These are phyloP conservation scores for Meriones unguiculatus DNA, from an alignment of 2,113 vertebrate species.

Conservation along the genomic window DNA sequence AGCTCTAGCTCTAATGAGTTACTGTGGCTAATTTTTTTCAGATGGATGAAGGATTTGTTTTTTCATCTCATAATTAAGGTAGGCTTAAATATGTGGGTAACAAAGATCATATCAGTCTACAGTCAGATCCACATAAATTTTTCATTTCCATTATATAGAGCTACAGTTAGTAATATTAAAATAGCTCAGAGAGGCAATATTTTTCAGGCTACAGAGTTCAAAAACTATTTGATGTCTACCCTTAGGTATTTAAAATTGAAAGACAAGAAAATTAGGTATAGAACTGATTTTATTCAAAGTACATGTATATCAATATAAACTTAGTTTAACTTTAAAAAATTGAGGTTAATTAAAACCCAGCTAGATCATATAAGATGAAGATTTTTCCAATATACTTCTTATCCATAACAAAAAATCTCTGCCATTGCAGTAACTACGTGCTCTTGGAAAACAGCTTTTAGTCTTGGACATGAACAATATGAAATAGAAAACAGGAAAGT, in stretches of 20 bases:
- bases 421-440: not conserved
- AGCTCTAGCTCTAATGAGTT: not conserved
- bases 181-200: not conserved
- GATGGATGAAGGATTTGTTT: not conserved
- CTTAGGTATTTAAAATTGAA: slow-evolving; percentile 47
- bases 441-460: not conserved
- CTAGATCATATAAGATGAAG: slow-evolving; percentile 40
- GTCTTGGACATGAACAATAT: slow-evolving; percentile 16
- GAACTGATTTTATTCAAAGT: slow-evolving; percentile 71
- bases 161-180: not conserved
- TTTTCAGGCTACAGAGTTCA: not conserved
- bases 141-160: slow-evolving; percentile 48
- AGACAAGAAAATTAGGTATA: slow-evolving; percentile 4
- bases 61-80: slow-evolving; percentile 6
- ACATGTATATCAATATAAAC: slow-evolving; percentile 45
- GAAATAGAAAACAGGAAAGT: slow-evolving; percentile 48
- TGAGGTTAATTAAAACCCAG: slow-evolving; percentile 2
- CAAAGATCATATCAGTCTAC: not conserved
- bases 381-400: slow-evolving; percentile 1
- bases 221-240: not conserved
- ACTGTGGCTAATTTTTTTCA: not conserved
- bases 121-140: not conserved
- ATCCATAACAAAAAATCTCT: slow-evolving; percentile 11
- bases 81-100: slow-evolving; percentile 25
- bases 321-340: not conserved